A percentile compares a stretch with the other conserved stretches of the same genome.
phyloP scores from a whole-genome alignment of 2,113 vertebrate species.

The Amazona vittata region DNA sequence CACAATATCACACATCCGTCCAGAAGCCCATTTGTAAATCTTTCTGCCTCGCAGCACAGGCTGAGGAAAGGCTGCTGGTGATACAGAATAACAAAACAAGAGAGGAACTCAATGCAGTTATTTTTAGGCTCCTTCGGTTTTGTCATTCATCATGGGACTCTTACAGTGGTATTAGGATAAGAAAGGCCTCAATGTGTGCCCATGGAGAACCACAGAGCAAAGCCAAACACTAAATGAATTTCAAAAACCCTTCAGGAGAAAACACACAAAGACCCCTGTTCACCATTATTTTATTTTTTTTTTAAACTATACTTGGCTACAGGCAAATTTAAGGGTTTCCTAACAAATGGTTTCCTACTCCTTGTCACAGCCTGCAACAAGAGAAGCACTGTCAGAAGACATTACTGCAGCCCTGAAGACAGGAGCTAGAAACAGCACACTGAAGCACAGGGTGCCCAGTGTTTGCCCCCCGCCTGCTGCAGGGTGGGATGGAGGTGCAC shows the following conservation, averaged over 20 bases:
- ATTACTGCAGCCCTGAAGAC: neutral
- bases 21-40: neutral
- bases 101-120: neutral
- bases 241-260: neutral
- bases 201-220: neutral
- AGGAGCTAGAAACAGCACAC: constrained; percentile 49
- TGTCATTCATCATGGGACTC: neutral
- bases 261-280: neutral
- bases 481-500: constrained; percentile 18
- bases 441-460: constrained; percentile 75
- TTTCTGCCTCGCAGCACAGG: fast-evolving
- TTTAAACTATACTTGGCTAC: neutral
- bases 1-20: fast-evolving
- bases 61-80: neutral
- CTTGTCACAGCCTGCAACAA: neutral
- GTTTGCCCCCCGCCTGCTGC: constrained; percentile 68
- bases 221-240: neutral
- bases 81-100: fast-evolving
- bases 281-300: neutral
- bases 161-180: neutral
- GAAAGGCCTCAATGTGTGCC: constrained; percentile 31
- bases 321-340: neutral
- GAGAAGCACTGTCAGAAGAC: neutral
- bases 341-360: neutral
- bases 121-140: neutral